Percentiles rank a stretch among this genome's conserved stretches.
These are phyloP conservation scores for Neolamprologus cancellatus DNA, from an alignment of 2,113 vertebrate species.

Conservation along the genomic window DNA sequence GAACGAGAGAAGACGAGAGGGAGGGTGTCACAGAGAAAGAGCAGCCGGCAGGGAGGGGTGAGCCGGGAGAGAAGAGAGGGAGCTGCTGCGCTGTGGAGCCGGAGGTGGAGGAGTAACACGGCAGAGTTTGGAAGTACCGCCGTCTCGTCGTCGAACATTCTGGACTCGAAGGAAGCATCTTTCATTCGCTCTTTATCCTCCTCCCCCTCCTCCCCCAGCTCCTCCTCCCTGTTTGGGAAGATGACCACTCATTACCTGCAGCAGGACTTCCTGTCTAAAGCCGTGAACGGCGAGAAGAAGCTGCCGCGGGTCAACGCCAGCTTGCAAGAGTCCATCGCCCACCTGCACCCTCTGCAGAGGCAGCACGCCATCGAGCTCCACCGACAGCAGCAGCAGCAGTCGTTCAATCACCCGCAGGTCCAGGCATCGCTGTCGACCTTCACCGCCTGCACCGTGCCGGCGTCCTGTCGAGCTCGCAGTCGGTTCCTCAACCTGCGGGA, in stretches of 20 bases:
- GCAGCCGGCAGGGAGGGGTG: not conserved
- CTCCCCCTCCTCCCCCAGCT: not conserved
- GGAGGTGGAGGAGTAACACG: not conserved
- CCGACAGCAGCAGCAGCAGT: slow-evolving; percentile 7
- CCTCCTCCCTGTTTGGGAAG: not conserved
- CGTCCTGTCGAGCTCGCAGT: slow-evolving; percentile 69
- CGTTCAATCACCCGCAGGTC: not conserved
- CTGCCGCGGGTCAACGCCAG: not conserved
- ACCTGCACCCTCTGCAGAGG: slow-evolving; percentile 48
- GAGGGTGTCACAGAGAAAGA: not conserved
- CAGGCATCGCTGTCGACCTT: slow-evolving; percentile 30
- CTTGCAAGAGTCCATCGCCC: slow-evolving; percentile 30
- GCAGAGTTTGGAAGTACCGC: not conserved
- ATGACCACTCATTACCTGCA: slow-evolving; percentile 51
- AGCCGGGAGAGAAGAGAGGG: not conserved
- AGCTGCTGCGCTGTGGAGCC: not conserved
- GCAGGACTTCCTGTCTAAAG: slow-evolving; percentile 24
- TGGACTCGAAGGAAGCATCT: not conserved
- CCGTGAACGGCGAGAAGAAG: slow-evolving; percentile 9
- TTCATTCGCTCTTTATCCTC: not conserved
- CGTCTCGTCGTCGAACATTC: not conserved
- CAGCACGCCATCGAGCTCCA: slow-evolving; percentile 56
- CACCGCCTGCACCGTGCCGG: slow-evolving; percentile 62
- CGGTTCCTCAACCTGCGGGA: slow-evolving; percentile 80
- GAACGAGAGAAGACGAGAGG: slow-evolving; percentile 32